These are phyloP conservation scores for Marisa cornuarietis DNA, from an alignment of 1,140 invertebrate species.

Conservation along the genomic window DNA sequence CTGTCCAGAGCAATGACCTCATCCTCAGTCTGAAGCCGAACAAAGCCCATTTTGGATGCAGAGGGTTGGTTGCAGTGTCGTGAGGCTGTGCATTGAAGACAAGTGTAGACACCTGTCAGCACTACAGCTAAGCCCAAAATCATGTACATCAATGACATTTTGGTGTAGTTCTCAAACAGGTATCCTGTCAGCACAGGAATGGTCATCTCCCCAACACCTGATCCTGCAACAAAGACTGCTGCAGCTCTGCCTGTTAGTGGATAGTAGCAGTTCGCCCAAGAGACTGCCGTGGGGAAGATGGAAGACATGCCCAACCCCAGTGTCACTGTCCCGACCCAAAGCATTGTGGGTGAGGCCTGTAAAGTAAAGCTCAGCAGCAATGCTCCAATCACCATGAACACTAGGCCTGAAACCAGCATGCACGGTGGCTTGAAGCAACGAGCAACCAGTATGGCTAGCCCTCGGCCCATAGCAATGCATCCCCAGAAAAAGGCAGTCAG, in stretches of 20 bases:
- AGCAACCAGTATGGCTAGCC: constrained; percentile 66
- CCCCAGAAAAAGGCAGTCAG: constrained; percentile 69
- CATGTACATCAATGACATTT: constrained; percentile 64
- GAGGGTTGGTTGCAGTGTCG: constrained; percentile 17
- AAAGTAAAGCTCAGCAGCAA: constrained; percentile 62
- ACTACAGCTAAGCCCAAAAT: constrained; percentile 48
- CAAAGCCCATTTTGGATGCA: constrained; percentile 27
- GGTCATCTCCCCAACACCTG: constrained; percentile 68
- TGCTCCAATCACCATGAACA: constrained; percentile 60
- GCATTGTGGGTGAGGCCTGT: constrained; percentile 37
- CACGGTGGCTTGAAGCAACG: constrained; percentile 58
- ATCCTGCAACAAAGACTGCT: constrained; percentile 67
- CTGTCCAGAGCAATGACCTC: constrained; percentile 13
- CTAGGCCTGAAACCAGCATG: constrained; percentile 63
- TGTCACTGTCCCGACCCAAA: constrained; percentile 56
- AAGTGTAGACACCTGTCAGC: constrained; percentile 46
- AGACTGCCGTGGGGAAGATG: constrained; percentile 67
- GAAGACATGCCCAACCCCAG: constrained; percentile 68
- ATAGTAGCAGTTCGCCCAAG: constrained; percentile 69
- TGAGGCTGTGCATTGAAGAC: constrained; percentile 55
- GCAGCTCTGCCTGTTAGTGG: constrained; percentile 68
- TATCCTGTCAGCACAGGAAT: constrained; percentile 62
- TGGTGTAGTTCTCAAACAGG: constrained; percentile 54
- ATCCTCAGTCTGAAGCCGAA: constrained; percentile 24
- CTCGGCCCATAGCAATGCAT: constrained; percentile 65